phyloP scores from a whole-genome alignment of 2,888 invertebrate genomes.

The Andrena flavipes region DNA sequence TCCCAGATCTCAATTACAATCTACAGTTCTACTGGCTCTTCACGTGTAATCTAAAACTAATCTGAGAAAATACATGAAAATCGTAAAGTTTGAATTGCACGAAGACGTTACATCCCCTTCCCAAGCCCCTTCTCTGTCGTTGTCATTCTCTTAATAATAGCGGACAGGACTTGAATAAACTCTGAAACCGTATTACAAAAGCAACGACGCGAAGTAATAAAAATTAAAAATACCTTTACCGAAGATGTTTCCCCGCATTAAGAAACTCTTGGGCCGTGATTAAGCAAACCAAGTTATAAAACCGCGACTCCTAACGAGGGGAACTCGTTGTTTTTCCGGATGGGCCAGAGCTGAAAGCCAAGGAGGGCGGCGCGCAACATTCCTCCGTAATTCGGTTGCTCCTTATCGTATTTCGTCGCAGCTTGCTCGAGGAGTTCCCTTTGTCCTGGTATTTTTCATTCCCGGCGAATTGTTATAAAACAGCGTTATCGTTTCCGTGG shows the following conservation, averaged over 20 bases:
- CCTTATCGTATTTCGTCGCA: conserved; percentile 26
- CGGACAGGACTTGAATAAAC: background rate
- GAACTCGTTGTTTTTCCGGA: conserved; percentile 28
- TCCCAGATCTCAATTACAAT: no score
- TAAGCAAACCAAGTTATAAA: conserved; percentile 25
- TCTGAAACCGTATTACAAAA: background rate
- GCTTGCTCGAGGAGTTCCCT: conserved; percentile 42
- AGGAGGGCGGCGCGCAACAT: conserved; percentile 26
- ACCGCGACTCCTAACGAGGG: conserved; percentile 25
- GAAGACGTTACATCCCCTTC: background rate
- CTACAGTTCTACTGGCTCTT: no score
- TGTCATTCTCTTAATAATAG: background rate
- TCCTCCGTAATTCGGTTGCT: conserved; percentile 63
- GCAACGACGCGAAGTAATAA: background rate
- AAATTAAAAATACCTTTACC: conserved; percentile 17
- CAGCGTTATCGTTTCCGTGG: conserved; percentile 79
- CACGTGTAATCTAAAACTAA: no score
- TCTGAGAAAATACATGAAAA: background rate
- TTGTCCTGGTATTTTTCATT: conserved; percentile 71
- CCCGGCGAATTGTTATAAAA: conserved; percentile 77
- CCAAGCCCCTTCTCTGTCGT: background rate
- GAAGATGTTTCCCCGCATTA: conserved; percentile 3
- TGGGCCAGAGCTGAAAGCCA: background rate
- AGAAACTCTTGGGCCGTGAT: conserved; percentile 16
- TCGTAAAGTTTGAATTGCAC: background rate